phyloP scores from a whole-genome alignment of 2,797 vertebrate species.

The Chaunax sp. region DNA sequence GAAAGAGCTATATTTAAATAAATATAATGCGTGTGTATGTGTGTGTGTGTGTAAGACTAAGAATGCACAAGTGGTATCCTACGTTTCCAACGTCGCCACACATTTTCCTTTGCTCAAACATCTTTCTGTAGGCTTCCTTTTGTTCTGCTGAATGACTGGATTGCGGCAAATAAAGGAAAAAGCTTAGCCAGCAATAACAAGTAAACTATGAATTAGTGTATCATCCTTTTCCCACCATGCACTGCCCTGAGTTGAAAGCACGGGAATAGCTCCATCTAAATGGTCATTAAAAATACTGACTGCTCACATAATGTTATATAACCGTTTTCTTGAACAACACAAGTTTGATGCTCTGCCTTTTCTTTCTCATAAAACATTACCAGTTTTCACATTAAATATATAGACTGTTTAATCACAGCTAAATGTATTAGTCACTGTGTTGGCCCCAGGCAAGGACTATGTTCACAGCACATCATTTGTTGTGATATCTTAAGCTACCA shows the following conservation, averaged over 20 bases:
- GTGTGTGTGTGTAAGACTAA: conserved; percentile 19
- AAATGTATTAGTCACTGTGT: conserved; percentile 76
- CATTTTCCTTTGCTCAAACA: conserved; percentile 53
- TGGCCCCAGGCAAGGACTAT: conserved; percentile 61
- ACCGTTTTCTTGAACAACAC: conserved; percentile 33
- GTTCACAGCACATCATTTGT: conserved; percentile 68
- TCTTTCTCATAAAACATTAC: conserved; percentile 56
- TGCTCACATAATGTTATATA: conserved; percentile 41
- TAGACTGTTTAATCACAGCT: conserved; percentile 72
- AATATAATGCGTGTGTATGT: conserved; percentile 7
- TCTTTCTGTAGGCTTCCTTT: conserved; percentile 49
- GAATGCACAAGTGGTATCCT: conserved; percentile 36
- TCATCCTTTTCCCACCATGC: conserved; percentile 46
- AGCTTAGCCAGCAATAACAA: conserved; percentile 58
- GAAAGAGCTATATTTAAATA: too few species aligned
- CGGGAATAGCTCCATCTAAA: conserved; percentile 15
- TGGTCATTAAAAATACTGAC: conserved; percentile 24
- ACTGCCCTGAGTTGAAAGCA: conserved; percentile 27
- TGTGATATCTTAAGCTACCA: conserved; percentile 68
- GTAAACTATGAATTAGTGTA: conserved; percentile 59
- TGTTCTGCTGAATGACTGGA: conserved; percentile 63
- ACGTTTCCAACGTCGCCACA: conserved; percentile 43
- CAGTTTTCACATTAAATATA: conserved; percentile 67
- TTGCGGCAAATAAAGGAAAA: conserved; percentile 64
- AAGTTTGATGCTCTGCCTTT: conserved; percentile 34